Conservation (phyloP, 2,113 vertebrate genomes). For the Eulacestoma nigropectus region DNA sequence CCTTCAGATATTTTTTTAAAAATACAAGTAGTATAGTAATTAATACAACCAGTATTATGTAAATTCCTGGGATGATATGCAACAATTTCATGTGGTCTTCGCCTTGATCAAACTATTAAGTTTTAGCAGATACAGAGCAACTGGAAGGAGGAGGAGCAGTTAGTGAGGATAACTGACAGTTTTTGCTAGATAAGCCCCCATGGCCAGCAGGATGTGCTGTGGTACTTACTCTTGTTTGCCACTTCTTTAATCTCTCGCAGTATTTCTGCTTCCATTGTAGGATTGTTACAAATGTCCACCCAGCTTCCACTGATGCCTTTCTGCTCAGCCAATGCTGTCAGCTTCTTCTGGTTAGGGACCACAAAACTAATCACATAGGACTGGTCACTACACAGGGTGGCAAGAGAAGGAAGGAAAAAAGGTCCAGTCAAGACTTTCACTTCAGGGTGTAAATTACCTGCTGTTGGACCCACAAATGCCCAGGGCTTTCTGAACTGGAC, state of each 20-base stretch:
- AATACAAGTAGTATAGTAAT: background rate
- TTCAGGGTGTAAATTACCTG: background rate
- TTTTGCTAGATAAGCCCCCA: background rate
- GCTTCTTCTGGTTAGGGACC: slow-evolving; percentile 93
- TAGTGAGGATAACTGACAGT: background rate
- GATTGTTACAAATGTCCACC: slow-evolving; percentile 92
- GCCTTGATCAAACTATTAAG: background rate
- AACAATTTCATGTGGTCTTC: background rate
- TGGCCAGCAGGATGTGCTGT: background rate
- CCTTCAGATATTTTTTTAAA: background rate
- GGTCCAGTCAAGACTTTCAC: background rate
- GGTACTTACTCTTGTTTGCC: slow-evolving; percentile 86
- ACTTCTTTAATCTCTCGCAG: slow-evolving; percentile 87
- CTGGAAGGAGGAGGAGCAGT: background rate
- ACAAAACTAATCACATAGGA: slow-evolving; percentile 97
- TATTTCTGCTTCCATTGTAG: slow-evolving; percentile 88
- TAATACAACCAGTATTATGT: background rate
- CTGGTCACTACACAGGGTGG: slow-evolving; percentile 79
- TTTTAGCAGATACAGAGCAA: background rate
- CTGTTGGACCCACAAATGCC: background rate
- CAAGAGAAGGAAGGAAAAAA: background rate
- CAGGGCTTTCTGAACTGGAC: background rate
- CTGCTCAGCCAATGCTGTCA: slow-evolving; percentile 83
- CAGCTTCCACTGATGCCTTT: slow-evolving; percentile 80
- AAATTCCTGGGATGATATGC: background rate